These are phyloP conservation scores for Hucho hucho DNA, from an alignment of 2,113 vertebrate genomes.

Conservation along the genomic window DNA sequence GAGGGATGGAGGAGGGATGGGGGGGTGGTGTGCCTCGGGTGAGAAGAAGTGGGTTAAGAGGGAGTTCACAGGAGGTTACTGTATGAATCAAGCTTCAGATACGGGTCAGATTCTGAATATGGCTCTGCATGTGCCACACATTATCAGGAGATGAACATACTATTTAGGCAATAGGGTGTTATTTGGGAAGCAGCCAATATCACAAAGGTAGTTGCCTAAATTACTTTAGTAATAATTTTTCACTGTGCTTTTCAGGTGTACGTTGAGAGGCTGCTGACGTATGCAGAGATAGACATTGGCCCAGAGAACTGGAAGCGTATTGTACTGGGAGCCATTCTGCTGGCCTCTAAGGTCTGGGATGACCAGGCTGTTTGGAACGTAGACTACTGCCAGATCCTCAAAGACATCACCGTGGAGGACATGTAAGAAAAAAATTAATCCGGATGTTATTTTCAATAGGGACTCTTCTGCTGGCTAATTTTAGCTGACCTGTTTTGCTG, in stretches of 20 bases:
- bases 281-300: constrained; percentile 93
- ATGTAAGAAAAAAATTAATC: constrained; percentile 71
- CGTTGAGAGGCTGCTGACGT: constrained; percentile 93
- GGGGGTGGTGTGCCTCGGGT: too few species aligned
- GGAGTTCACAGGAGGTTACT: too few species aligned
- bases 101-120: too few species aligned
- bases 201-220: too few species aligned
- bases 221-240: too few species aligned
- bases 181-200: too few species aligned
- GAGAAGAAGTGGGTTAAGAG: too few species aligned
- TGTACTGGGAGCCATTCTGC: constrained; percentile 89
- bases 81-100: too few species aligned
- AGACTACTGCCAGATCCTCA: constrained; percentile 98
- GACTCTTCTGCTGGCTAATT: background rate
- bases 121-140: too few species aligned
- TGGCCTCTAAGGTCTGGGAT: constrained; percentile 98
- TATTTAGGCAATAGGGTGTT: too few species aligned
- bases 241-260: constrained; percentile 79
- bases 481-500: background rate
- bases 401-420: constrained; percentile 96
- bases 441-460: background rate
- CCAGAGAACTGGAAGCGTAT: constrained; percentile 97
- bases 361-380: constrained; percentile 99
- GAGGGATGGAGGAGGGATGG: too few species aligned
- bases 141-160: too few species aligned